Percentiles rank a stretch among this genome's conserved stretches.
Conservation (phyloP, 2,888 invertebrate genomes). For the Cephus spinipes region DNA sequence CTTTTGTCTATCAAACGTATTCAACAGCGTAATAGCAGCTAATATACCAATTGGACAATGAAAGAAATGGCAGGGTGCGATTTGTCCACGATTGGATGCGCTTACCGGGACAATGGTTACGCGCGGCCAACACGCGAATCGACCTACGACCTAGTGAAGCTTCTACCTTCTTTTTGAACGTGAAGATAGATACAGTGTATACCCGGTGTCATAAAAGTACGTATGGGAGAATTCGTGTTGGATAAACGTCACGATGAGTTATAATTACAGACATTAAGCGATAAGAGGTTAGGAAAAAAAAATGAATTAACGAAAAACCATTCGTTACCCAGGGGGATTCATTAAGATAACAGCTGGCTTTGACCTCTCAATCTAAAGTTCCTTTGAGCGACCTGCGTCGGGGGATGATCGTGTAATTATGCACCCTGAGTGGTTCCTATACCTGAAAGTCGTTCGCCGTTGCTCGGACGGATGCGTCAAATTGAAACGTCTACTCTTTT, state of each 20-base stretch:
- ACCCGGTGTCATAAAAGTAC: not conserved
- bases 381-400: conserved; percentile 1
- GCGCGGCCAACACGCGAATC: not conserved
- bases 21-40: conserved; percentile 59
- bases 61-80: conserved; percentile 55
- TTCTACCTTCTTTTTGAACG: not conserved
- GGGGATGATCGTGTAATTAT: conserved; percentile 44
- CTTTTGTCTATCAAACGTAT: conserved; percentile 62
- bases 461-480: conserved; percentile 31
- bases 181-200: not conserved
- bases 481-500: conserved; percentile 4
- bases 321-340: conserved; percentile 31
- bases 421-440: conserved; percentile 25
- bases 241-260: not conserved
- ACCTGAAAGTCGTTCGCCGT: conserved; percentile 14
- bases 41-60: conserved; percentile 62
- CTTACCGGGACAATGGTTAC: no score
- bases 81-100: conserved; percentile 29
- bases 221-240: no score
- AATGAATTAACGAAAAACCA: conserved; percentile 23
- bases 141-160: not conserved
- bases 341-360: conserved; percentile 42
- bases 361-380: conserved; percentile 37
- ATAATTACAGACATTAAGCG: not conserved
- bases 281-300: not conserved